A percentile compares a stretch with the other conserved stretches of the same genome.
phyloP scores from a whole-genome alignment of 2,888 invertebrate genomes.

The Melolontha melolontha region DNA sequence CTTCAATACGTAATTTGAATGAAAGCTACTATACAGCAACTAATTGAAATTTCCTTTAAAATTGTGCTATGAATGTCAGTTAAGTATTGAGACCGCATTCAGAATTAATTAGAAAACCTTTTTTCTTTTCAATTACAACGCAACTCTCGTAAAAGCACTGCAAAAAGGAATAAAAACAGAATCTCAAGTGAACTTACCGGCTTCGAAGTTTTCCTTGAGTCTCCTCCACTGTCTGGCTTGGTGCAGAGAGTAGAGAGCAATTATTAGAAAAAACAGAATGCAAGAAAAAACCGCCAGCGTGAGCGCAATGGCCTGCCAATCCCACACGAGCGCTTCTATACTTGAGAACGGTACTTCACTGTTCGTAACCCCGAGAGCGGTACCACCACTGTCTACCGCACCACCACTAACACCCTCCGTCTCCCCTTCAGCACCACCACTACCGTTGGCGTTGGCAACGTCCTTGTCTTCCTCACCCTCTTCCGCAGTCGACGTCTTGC shows the following conservation, averaged over 20 bases:
- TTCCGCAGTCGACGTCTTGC: conserved; percentile 45
- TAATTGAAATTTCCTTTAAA: too few species aligned
- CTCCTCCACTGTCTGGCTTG: conserved; percentile 85
- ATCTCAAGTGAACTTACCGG: conserved; percentile 70
- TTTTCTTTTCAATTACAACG: conserved; percentile 21
- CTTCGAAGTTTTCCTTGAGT: conserved; percentile 81
- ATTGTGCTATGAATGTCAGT: neutral
- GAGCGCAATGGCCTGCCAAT: conserved; percentile 80
- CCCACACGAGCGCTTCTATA: conserved; percentile 71
- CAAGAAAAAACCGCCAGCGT: conserved; percentile 81
- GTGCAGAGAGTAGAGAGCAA: conserved; percentile 80
- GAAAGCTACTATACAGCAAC: too few species aligned
- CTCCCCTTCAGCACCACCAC: conserved; percentile 35
- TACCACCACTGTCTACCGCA: conserved; percentile 50
- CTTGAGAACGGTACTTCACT: conserved; percentile 65
- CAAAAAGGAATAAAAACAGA: conserved; percentile 25
- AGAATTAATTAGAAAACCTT: conserved; percentile 17
- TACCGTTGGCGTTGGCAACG: conserved; percentile 65
- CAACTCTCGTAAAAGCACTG: conserved; percentile 17
- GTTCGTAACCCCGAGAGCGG: conserved; percentile 55
- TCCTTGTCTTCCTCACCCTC: conserved; percentile 66
- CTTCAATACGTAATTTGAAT: too few species aligned
- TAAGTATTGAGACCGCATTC: neutral
- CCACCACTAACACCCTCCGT: conserved; percentile 14
- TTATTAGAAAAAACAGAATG: conserved; percentile 82